Evolutionary conservation across 2,888 invertebrate genomes (phyloP).

Genomic region (Liodrosophila aerea): DNA sequence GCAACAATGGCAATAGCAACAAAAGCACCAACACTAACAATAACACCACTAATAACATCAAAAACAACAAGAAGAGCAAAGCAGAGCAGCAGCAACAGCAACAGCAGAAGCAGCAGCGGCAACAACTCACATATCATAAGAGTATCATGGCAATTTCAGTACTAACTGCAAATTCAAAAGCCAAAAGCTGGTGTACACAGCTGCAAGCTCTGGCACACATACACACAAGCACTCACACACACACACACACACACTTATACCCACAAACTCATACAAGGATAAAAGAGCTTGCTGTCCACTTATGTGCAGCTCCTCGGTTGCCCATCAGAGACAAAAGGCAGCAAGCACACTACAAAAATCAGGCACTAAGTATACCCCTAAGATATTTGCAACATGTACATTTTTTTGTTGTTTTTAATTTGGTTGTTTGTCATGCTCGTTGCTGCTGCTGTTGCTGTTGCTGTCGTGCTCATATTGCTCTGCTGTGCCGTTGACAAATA

Average conservation of each 20-base stretch:
- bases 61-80: constrained; percentile 58
- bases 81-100: constrained; percentile 8
- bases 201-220: constrained; percentile 37
- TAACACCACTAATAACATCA: constrained; percentile 67
- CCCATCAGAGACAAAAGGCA: constrained; percentile 59
- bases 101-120: constrained; percentile 2
- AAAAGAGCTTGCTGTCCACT: constrained; percentile 52
- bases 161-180: constrained; percentile 71
- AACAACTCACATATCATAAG: constrained; percentile 57
- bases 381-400: constrained; percentile 66
- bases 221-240: constrained; percentile 15
- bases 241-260: background rate
- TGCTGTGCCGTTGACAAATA: constrained; percentile 65
- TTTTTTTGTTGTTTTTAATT: constrained; percentile 60
- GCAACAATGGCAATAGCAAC: constrained; percentile 40
- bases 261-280: background rate
- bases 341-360: constrained; percentile 61
- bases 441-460: constrained; percentile 35
- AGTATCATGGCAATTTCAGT: constrained; percentile 52
- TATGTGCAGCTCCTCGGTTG: constrained; percentile 45
- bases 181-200: constrained; percentile 48
- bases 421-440: constrained; percentile 69
- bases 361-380: constrained; percentile 72
- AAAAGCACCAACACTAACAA: constrained; percentile 40
- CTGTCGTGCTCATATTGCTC: constrained; percentile 14